These are phyloP conservation scores for Vidua chalybeata DNA, from an alignment of 2,113 vertebrate species.

Conservation along the genomic window DNA sequence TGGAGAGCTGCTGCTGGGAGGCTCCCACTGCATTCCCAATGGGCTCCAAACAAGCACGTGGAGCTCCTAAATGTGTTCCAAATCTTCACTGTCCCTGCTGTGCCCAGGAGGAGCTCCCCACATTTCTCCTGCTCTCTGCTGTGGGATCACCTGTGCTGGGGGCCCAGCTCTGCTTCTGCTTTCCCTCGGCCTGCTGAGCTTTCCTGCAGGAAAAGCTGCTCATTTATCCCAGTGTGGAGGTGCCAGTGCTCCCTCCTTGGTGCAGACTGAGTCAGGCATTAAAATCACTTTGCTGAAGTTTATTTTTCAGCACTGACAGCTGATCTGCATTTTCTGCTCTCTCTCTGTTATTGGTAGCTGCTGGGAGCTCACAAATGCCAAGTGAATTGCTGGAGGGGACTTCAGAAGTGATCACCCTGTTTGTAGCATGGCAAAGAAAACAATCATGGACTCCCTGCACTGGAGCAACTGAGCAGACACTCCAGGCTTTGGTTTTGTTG, in stretches of 20 bases:
- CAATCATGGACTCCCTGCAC: neutral
- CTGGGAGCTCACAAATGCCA: constrained; percentile 7
- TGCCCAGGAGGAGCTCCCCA: neutral
- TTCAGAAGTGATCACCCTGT: constrained; percentile 66
- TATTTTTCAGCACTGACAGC: constrained; percentile 32
- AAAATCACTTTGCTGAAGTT: constrained; percentile 3
- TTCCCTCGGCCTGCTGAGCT: neutral
- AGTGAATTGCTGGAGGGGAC: constrained; percentile 28
- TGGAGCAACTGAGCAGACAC: neutral
- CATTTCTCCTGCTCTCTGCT: neutral
- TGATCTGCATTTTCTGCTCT: neutral
- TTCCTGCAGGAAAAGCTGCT: neutral
- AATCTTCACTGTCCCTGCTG: neutral
- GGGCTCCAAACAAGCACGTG: neutral
- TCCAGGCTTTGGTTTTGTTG: constrained; percentile 24
- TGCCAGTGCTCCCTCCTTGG: neutral
- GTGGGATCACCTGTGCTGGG: neutral
- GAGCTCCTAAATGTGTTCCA: neutral
- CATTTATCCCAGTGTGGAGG: neutral
- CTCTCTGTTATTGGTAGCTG: neutral
- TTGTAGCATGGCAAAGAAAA: constrained; percentile 6
- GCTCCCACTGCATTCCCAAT: neutral
- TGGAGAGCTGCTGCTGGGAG: neutral
- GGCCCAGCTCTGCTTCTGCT: neutral
- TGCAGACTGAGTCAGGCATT: constrained; percentile 18